Base-by-base conservation (phyloP, 2,797 vertebrate species). In the Valencia hispanica region DNA sequence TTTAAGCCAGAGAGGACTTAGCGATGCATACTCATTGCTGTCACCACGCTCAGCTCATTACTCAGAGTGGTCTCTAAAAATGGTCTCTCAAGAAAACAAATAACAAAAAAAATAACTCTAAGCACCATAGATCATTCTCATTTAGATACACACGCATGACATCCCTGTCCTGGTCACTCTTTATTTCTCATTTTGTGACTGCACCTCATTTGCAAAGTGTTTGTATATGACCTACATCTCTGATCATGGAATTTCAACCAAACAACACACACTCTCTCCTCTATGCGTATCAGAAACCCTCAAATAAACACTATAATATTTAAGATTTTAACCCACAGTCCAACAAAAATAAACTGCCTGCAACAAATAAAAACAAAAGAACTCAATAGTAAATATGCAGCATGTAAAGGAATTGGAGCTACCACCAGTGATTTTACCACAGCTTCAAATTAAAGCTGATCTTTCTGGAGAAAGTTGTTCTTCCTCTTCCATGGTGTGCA, bases 1-100 rank as follows among this genome's bases (percentile, higher is more conserved):
- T 93, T 90, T 94, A 90, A 89, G 89, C 89, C 30, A 36, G 36
- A 74, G 70, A 87, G 89, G 88, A 93, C 82, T 93, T 87, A 92
- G 85, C 30, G 76, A 83, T 66, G 83, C 75, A 74, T 83, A 75
- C 70, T 86, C 43, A 22, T 86, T 72, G 73, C 80, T 61, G 79
- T 86, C 82, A 84, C 79, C 78, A 81, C 75, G 73, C 79, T 88
- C 76, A 77, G 75, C 79, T 92, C 89, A 92, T 93, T 92, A 93
- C 83, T 73, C 68, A 81, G 89, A 93, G 90, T 93, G 91, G 85
- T 90, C 80, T 78, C 87, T 79, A 87, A 92, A 93, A 90, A 86
- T 36, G 84, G 75, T 77, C 74, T 73, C 48, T 71, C 39, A 55
- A 34, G 53, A 69, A 55, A 70, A 78, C 75, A 79, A 79, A 69